Conservation (phyloP, 2,888 invertebrate species). For the Aleiodes alternator region DNA sequence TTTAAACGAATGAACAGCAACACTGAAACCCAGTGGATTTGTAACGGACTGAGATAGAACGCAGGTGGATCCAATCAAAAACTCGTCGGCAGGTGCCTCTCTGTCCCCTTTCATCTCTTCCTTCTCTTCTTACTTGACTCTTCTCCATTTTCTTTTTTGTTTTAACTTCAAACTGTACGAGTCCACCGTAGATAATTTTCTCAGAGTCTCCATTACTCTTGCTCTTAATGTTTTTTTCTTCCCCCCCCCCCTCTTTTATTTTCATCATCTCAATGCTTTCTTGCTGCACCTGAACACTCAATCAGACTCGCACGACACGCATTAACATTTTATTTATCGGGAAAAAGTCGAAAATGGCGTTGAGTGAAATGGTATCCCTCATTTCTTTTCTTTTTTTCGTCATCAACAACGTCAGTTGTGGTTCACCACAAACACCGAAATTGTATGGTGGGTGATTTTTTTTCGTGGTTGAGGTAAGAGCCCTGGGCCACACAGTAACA, state of each 20-base stretch:
- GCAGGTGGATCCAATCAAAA: constrained; percentile 67
- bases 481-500: constrained; percentile 59
- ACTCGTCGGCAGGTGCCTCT: constrained; percentile 61
- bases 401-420: constrained; percentile 68
- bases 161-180: constrained; percentile 30
- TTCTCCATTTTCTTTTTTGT: constrained; percentile 40
- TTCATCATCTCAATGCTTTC: constrained; percentile 24
- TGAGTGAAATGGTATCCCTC: neutral
- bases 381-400: constrained; percentile 2
- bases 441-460: constrained; percentile 34
- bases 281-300: constrained; percentile 28
- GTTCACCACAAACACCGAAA: constrained; percentile 61
- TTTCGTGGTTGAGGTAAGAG: constrained; percentile 31
- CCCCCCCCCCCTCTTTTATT: no score
- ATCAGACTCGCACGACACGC: constrained; percentile 46
- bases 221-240: constrained; percentile 39
- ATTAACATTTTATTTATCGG: constrained; percentile 44
- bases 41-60: constrained; percentile 43
- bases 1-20: constrained; percentile 35
- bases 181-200: constrained; percentile 22
- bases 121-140: constrained; percentile 46
- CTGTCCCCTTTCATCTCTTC: constrained; percentile 43
- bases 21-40: constrained; percentile 38
- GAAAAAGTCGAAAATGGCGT: neutral
- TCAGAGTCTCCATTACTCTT: constrained; percentile 28